Base-by-base conservation (phyloP, 2,113 vertebrate genomes). In the Pungitius pungitius region DNA sequence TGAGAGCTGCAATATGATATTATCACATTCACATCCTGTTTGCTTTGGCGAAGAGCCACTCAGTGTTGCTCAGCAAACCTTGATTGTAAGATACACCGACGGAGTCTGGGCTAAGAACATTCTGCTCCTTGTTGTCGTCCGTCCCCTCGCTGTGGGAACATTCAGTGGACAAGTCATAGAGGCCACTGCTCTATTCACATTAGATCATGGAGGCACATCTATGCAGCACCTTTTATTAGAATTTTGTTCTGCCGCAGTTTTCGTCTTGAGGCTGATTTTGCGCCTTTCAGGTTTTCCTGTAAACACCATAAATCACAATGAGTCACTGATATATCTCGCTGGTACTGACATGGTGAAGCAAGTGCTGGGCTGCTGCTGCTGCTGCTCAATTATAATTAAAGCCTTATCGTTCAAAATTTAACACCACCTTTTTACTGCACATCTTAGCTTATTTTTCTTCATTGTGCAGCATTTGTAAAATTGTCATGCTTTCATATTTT, bases 21-120 rank as follows among this genome's bases (percentile, higher is more conserved):
- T 77, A 85, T 88, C 75, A 86, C 65, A 66, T 55, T 57, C 65
- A 43, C 82, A 78, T 85, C 83, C 82, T 85, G 85, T 80, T 88
- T 81, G 71, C 33, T 68, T 76, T 89, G 90, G 78, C 78, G 26
- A 1, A 18, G 39, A n/a, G 69, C 87, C 84, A 77, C 58, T 77
- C 42, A 8, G 26, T 56, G 37, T 54, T 55, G 73, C 39, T 78
- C 75, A n/a, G 55, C 62, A 65, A 43, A 54, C 63, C 65, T 63
- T 64, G 42, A 62, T 68, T 69, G 75, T 77, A 80, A 65, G 73
- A 73, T 43, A 22, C 68, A 37, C 57, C n/a, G 42, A 73, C 75
- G 63, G 57, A 77, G 70, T 33, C 52, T 61, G 2, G 0, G 37
- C 51, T 45, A 45, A 76, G 42, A 40, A 40, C 77, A 64, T 69